These are phyloP conservation scores for Onthophagus sagittarius DNA, from an alignment of 2,888 invertebrate species.

Conservation along the genomic window DNA sequence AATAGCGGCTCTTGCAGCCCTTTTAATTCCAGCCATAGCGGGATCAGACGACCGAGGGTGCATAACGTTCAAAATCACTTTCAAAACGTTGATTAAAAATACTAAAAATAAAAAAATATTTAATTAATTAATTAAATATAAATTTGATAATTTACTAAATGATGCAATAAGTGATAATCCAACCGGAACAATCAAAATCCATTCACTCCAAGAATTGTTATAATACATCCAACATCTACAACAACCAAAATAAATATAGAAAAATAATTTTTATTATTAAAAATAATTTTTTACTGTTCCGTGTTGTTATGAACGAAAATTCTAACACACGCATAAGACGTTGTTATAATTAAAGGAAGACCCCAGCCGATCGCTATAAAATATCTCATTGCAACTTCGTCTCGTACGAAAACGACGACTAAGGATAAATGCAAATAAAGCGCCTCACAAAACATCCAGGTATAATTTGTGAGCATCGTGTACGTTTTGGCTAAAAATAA, in stretches of 20 bases:
- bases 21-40: conserved; percentile 56
- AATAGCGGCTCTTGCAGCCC: conserved; percentile 67
- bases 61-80: conserved; percentile 61
- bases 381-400: conserved; percentile 66
- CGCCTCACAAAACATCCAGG: conserved; percentile 84
- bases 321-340: conserved; percentile 44
- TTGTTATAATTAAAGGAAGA: conserved; percentile 53
- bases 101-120: conserved; percentile 46
- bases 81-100: conserved; percentile 64
- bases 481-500: conserved; percentile 64
- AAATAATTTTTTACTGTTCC: conserved; percentile 22
- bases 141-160: conserved; percentile 49
- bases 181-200: conserved; percentile 63
- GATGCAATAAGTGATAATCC: conserved; percentile 57
- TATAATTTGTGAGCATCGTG: conserved; percentile 72
- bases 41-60: conserved; percentile 60
- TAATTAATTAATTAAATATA: neutral
- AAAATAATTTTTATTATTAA: neutral
- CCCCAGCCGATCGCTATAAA: conserved; percentile 69
- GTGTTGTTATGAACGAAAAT: conserved; percentile 27
- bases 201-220: conserved; percentile 52
- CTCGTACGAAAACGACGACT: conserved; percentile 72
- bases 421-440: conserved; percentile 71
- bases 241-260: neutral
- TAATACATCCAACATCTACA: conserved; percentile 67